Base-by-base conservation (phyloP, 2,113 vertebrate species). In the Setophaga coronata region DNA sequence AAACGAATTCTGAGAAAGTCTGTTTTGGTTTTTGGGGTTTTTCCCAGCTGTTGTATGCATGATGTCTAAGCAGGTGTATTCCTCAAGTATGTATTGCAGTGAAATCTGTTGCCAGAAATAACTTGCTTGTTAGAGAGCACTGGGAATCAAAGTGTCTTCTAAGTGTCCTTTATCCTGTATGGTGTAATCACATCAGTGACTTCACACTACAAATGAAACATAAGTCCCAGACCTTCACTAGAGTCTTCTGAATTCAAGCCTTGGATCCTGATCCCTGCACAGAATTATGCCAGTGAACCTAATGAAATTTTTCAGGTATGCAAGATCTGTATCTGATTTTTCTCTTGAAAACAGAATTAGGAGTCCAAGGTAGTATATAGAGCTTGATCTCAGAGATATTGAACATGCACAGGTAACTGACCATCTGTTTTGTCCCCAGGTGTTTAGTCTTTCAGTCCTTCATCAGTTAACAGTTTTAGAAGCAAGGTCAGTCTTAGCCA, bases 91-190 rank as follows among this genome's bases (percentile, higher is more conserved):
- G 5, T 73, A 25, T 51, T 2, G 0, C n/a, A 12, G 18, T 69
- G 28, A 82, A 93, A 42, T 91, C 24, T 84, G 43, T 80, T 93
- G 24, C 77, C 81, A 80, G 87, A 93, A 95, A 93, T 91, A 97
- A 80, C 58, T 73, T 82, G 25, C 45, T 72, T 82, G 10, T 85
- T 65, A 79, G 43, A 73, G 50, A 78, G 33, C 70, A 7, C 42
- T 72, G 64, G 64, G 67, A 94, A 73, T 83, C 74, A 61, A 40
- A 71, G 45, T 65, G 56, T 69, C 79, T 93, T 91, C 31, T 56
- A 72, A 94, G 45, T 82, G 69, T 91, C 80, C 67, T 83, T 86
- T 60, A 47, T 92, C 48, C 64, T 47, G 36, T 67, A 6, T 60
- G 38, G 18, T 73, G 20, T 66, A 89, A 76, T 61, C 24, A 18